Conservation (phyloP, 2,888 invertebrate genomes). For the Sarcophaga caerulescens region DNA sequence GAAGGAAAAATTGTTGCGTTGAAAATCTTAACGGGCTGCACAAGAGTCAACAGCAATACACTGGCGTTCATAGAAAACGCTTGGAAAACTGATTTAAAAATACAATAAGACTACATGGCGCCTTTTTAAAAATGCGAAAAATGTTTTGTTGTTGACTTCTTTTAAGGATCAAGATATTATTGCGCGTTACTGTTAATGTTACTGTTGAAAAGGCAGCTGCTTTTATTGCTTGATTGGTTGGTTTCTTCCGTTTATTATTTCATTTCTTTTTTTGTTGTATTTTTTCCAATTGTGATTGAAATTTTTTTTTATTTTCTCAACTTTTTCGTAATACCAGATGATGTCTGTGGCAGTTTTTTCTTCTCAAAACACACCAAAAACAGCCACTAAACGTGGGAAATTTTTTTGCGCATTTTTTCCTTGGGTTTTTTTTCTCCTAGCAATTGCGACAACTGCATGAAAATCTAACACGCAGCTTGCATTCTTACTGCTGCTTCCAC, state of each 20-base stretch:
- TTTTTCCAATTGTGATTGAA: conserved; percentile 41
- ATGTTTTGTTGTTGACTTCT: conserved; percentile 30
- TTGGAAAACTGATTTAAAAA: conserved; percentile 5
- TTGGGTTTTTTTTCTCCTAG: neutral
- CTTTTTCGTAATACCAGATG: neutral
- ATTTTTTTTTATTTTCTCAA: conserved; percentile 30
- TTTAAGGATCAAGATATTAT: conserved; percentile 26
- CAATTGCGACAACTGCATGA: conserved; percentile 52
- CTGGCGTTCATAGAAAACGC: neutral
- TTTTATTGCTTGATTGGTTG: neutral
- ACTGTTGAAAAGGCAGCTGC: conserved; percentile 20
- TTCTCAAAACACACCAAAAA: conserved; percentile 22
- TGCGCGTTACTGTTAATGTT: conserved; percentile 47
- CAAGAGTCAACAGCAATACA: too few relatives aligned
- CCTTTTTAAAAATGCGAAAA: conserved; percentile 38
- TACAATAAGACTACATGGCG: conserved; percentile 49
- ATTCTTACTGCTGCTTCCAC: neutral
- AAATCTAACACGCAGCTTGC: conserved; percentile 64
- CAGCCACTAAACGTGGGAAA: conserved; percentile 51
- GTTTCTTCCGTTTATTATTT: too few relatives aligned
- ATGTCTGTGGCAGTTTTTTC: conserved; percentile 11
- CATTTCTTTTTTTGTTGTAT: conserved; percentile 25
- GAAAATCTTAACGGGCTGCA: too few relatives aligned
- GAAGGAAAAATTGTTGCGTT: neutral
- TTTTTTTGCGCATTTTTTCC: conserved; percentile 47